phyloP scores from a whole-genome alignment of 1,140 invertebrate genomes.

The Drosophila nigrodunni region DNA sequence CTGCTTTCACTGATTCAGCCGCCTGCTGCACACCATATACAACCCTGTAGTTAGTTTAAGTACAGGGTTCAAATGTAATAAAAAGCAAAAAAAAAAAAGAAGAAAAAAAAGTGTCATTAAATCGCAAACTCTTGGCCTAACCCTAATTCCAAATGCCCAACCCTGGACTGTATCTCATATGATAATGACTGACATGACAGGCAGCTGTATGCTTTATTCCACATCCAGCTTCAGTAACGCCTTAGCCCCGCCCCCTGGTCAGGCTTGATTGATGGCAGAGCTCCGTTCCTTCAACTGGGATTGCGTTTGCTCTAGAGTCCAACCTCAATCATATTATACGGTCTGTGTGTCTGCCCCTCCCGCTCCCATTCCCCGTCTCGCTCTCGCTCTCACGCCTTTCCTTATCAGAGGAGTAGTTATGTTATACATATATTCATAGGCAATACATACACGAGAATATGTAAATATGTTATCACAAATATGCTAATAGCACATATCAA shows the following conservation, averaged over 20 bases:
- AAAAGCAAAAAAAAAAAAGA: neutral
- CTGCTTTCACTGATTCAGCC: too few relatives aligned
- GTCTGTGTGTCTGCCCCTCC: slow-evolving; percentile 59
- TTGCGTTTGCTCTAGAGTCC: slow-evolving; percentile 44
- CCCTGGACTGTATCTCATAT: slow-evolving; percentile 61
- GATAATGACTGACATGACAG: slow-evolving; percentile 86
- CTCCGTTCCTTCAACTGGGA: slow-evolving; percentile 12
- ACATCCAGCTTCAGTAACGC: neutral
- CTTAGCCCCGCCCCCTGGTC: slow-evolving; percentile 44
- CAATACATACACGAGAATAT: slow-evolving; percentile 12
- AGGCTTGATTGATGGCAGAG: slow-evolving; percentile 64
- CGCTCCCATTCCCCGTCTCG: neutral
- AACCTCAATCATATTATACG: slow-evolving; percentile 75
- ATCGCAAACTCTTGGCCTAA: slow-evolving; percentile 74
- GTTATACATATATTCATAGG: slow-evolving; percentile 2
- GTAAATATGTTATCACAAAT: slow-evolving; percentile 39
- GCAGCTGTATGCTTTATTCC: slow-evolving; percentile 62
- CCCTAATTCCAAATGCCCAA: slow-evolving; percentile 85
- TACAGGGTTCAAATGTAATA: neutral
- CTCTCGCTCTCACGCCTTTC: slow-evolving; percentile 3
- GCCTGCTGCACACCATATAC: too few relatives aligned
- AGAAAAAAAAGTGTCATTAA: slow-evolving; percentile 49
- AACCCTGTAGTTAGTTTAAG: too few relatives aligned
- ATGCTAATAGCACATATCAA: slow-evolving; percentile 58
- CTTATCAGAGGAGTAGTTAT: slow-evolving; percentile 24